Percentiles rank a stretch among this genome's conserved stretches.
phyloP scores from a whole-genome alignment of 2,888 invertebrate genomes.

The Gastracanthus pulcherrimus region DNA sequence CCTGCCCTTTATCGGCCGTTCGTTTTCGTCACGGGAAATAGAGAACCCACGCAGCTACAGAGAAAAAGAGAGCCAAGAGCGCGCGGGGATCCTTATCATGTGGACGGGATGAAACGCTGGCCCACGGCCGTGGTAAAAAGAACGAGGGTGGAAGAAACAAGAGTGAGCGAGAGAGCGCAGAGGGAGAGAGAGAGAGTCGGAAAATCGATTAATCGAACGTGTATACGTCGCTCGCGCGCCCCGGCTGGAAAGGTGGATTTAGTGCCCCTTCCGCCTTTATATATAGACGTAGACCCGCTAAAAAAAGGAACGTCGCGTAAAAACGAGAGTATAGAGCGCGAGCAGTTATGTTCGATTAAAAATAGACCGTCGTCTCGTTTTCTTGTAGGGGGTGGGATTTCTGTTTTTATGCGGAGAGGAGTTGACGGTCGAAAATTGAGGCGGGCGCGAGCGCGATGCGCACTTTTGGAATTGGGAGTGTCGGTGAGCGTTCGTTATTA shows the following conservation, averaged over 20 bases:
- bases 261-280: slow-evolving; percentile 13
- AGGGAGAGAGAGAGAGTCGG: slow-evolving; percentile 12
- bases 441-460: background rate
- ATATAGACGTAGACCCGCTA: background rate
- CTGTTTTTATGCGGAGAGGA: background rate
- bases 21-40: too few species aligned
- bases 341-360: background rate
- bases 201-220: slow-evolving; percentile 72
- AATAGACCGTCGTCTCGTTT: background rate
- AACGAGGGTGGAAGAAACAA: background rate
- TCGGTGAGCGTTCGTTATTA: too few species aligned
- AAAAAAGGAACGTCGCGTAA: background rate
- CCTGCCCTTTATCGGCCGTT: too few species aligned
- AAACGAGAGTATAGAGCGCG: background rate
- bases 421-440: background rate
- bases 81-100: slow-evolving; percentile 30
- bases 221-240: slow-evolving; percentile 55
- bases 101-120: too few species aligned
- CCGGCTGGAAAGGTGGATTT: slow-evolving; percentile 22
- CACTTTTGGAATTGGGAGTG: too few species aligned
- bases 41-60: too few species aligned
- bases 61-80: too few species aligned
- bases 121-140: background rate
- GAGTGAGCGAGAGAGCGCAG: background rate
- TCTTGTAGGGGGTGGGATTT: background rate